Base-by-base conservation (phyloP, 2,797 vertebrate species). In the Gephyroberyx darwinii region DNA sequence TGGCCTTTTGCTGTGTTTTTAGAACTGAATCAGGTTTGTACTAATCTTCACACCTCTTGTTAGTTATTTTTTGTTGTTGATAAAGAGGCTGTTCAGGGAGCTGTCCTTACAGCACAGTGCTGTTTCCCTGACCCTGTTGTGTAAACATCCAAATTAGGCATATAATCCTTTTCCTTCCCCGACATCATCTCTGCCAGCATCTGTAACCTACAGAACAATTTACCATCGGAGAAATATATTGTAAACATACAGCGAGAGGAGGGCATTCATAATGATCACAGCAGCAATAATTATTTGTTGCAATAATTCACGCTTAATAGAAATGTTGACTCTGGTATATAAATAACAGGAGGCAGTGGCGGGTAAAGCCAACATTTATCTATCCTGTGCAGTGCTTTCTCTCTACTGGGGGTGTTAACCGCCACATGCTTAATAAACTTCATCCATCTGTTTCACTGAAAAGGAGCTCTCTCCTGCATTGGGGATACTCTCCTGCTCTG, bases 391-490 rank as follows among this genome's bases (percentile, higher is more conserved):
- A 86, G 80, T 81, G 80, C 80, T 75, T 73, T 78, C 71, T 72
- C 86, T 62, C 84, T 57, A 35, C 69, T 71, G 76, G 85, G 77
- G 76, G 69, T 82, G 79, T 87, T 84, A 80, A 90, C 86, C 87
- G 87, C 85, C 87, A 86, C 83, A 90, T 79, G 82, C 77, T 86
- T 90, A 89, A 92, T 92, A 91, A 89, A 91, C 86, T 82, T 82
- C 88, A 91, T 92, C 84, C 87, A 91, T 92, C 89, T 91, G 87
- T 90, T 77, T 86, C 68, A 57, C 45, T 74, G 69, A 55, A 64
- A 80, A 77, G 70, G 68, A 75, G 83, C 47, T 43, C 68, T 31
- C 69, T 65, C 55, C 67, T 69, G 73, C 72, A 60, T 61, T 37
- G 19, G 53, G 3, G 59, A 77, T 71, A 63, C 69, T 73, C 75